Evolutionary conservation across 1,140 invertebrate genomes (phyloP), one percentile per base, ranked within the genome.

Genomic region (Zaprionus nigranus): DNA sequence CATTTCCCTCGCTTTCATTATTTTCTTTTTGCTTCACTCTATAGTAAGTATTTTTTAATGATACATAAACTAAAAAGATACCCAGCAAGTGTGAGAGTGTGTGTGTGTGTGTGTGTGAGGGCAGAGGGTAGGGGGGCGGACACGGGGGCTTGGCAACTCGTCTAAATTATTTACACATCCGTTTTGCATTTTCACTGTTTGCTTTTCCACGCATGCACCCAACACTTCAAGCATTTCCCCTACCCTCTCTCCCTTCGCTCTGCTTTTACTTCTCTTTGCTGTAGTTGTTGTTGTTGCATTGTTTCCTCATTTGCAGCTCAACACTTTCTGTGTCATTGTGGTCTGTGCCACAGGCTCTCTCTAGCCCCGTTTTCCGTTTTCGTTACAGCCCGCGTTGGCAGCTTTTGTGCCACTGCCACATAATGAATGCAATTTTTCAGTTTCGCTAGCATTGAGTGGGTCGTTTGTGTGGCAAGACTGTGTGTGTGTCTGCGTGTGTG

Each of bases 111-210:
- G n/a, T n/a, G 59, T 80, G 57, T 69, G 72, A 24, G 49, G 66
- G 60, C 46, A 43, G 49, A 7, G n/a, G n/a, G 40, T 6, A 4
- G 20, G 5, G 5, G 46, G 46, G 9, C 46, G 46, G 2, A 17
- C 40, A 17, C 40, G 7, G 40, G 40, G 40, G 40, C 40, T 62
- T 75, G 72, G 69, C 85, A 90, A 88, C 85, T 90, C 85, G 79
- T 90, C 85, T 90, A 90, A 90, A 90, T 90, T 90, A 90, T 90
- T 90, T 90, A 90, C 85, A 90, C 85, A 90, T 90, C 85, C 85
- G 85, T 90, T 90, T 90, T 90, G 76, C 85, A 90, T 88, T 85
- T 90, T 72, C 81, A 74, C 64, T 81, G 74, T 75, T 87, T 78
- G 79, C 58, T 87, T 80, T 73, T 51, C 61, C 78, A 88, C 78